A percentile compares a stretch with the other conserved stretches of the same genome.
Conservation (phyloP, 1,140 invertebrate species). For the Atopsyche davidsoni region DNA sequence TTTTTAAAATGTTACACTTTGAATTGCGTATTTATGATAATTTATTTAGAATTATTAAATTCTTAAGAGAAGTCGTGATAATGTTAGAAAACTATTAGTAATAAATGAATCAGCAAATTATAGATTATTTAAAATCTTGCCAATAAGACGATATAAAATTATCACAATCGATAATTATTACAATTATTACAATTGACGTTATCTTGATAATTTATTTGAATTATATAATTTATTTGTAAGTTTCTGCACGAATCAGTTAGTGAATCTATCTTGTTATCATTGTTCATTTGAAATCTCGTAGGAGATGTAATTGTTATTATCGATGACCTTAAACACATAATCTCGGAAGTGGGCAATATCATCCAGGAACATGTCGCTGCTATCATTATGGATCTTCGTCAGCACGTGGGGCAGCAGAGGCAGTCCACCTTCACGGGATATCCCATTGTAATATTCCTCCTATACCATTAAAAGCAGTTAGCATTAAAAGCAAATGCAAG, state of each 20-base stretch:
- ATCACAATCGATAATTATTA: too few species aligned
- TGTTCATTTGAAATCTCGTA: background rate
- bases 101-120: too few species aligned
- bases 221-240: background rate
- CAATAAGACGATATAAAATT: too few species aligned
- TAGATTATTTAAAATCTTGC: too few species aligned
- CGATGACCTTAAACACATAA: conserved; percentile 53
- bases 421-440: conserved; percentile 55
- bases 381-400: conserved; percentile 61
- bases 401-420: conserved; percentile 55
- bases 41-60: too few species aligned
- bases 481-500: too few species aligned
- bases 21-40: too few species aligned
- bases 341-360: conserved; percentile 55
- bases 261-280: background rate
- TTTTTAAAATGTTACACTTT: too few species aligned
- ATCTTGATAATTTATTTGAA: background rate
- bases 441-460: conserved; percentile 58
- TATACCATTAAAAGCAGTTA: too few species aligned
- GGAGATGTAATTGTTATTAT: conserved; percentile 44
- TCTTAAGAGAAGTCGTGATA: too few species aligned
- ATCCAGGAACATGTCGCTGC: conserved; percentile 56
- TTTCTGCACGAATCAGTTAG: conserved; percentile 5
- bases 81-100: too few species aligned
- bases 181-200: background rate